Base-by-base conservation (phyloP, 1,140 invertebrate species). In the Heliconius congener region DNA sequence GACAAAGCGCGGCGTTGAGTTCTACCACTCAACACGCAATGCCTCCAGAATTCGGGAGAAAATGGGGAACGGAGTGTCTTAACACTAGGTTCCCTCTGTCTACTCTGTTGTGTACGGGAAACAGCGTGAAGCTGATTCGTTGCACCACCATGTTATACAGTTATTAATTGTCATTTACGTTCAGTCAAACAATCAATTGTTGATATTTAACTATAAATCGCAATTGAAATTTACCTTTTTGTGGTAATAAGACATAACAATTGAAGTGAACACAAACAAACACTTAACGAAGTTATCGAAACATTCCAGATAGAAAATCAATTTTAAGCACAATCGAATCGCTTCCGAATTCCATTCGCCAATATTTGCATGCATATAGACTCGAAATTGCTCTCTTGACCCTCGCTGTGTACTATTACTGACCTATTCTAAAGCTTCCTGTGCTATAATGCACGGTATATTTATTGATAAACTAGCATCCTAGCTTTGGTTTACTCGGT, bases 341-440 rank as follows among this genome's bases (percentile, higher is more conserved):
- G 42, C 52, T 71, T 57, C 46, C 55, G 37, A 73, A 73, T 73
- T 55, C 46, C 73, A 74, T 42, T 30, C 42, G 57, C 30, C 78
- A 74, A 74, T 70, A 42, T 50, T 74, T 74, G 55, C 55, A 60
- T 70, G 34, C 50, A 50, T 70, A 70, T 42, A 74, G 23, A 74
- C 23, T 77, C 71, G 50, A 19, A 74, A 77, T 72, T 72, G 76
- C 76, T 34, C 76, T 77, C 76, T 71, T 77, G 76, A 77, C 76
- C 76, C 76, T 30, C 42, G 73, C 50, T 72, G 71, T 71, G 70
- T 72, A 39, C 71, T 39, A 72, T 72, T 72, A 72, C 71, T 72
- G 71, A 66, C 60, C 71, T 72, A 72, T 72, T 72, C 71, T 37
- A 39, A 9, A 37, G 37, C 34, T 72, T 72, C 71, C 71, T 72